phyloP scores from a whole-genome alignment of 2,888 invertebrate species.

The Ischnus inquisitorius region DNA sequence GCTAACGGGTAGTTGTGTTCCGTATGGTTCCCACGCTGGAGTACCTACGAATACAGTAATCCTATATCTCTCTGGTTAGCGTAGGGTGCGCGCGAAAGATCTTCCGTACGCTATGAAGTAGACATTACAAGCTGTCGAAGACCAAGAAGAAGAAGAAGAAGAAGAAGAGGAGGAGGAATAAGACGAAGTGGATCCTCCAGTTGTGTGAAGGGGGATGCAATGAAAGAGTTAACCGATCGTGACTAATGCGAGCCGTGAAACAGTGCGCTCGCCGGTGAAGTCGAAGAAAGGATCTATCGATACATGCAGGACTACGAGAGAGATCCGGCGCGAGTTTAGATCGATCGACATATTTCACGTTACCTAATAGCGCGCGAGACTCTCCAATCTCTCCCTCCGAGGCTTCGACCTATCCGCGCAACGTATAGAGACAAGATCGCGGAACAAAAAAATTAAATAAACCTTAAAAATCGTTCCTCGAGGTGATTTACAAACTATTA shows the following conservation, averaged over 20 bases:
- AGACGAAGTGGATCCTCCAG: slow-evolving; percentile 49
- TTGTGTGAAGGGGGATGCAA: slow-evolving; percentile 47
- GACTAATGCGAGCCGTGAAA: slow-evolving; percentile 69
- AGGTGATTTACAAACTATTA: too few species aligned
- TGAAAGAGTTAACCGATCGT: slow-evolving; percentile 67
- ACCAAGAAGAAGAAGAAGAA: neutral
- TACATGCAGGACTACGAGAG: slow-evolving; percentile 35
- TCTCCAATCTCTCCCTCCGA: slow-evolving; percentile 40
- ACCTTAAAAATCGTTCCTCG: too few species aligned
- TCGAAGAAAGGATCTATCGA: slow-evolving; percentile 66
- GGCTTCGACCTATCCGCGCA: slow-evolving; percentile 13
- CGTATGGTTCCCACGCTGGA: slow-evolving; percentile 83
- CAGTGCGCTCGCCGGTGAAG: slow-evolving; percentile 35
- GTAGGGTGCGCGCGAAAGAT: slow-evolving; percentile 26
- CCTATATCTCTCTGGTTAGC: slow-evolving; percentile 71
- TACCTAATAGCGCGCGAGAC: slow-evolving; percentile 60
- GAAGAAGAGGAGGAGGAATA: slow-evolving; percentile 30
- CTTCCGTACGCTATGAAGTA: slow-evolving; percentile 21
- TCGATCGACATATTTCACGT: slow-evolving; percentile 67
- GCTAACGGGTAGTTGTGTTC: slow-evolving; percentile 52
- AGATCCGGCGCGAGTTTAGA: slow-evolving; percentile 54
- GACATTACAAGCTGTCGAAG: slow-evolving; percentile 31
- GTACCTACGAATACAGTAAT: slow-evolving; percentile 34
- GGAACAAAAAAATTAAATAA: slow-evolving; percentile 23
- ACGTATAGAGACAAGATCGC: slow-evolving; percentile 32